These are phyloP conservation scores for Spicauda simplicius DNA, from an alignment of 2,888 invertebrate species.

Conservation along the genomic window DNA sequence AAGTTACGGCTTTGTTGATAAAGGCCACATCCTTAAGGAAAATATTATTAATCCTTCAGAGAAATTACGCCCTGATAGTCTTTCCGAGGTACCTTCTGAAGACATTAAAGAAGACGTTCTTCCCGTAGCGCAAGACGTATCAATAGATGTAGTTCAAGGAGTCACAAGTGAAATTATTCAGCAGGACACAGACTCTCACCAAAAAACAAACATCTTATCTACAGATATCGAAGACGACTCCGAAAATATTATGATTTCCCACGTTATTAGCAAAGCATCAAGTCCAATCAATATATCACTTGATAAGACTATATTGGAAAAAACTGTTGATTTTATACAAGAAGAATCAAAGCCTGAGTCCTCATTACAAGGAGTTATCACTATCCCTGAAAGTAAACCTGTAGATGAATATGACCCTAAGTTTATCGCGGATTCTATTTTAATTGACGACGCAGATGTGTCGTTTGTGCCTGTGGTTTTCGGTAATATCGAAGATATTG, in stretches of 20 bases:
- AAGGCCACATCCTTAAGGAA: neutral
- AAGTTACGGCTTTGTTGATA: neutral
- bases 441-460: slow-evolving; percentile 54
- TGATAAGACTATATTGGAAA: slow-evolving; percentile 11
- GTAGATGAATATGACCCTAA: neutral
- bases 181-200: too few species aligned
- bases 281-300: neutral
- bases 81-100: neutral
- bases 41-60: neutral
- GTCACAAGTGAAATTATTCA: neutral
- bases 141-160: neutral
- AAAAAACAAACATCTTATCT: neutral
- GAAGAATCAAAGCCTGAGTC: neutral
- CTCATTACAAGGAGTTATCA: neutral
- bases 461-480: slow-evolving; percentile 64
- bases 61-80: neutral
- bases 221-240: neutral
- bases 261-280: neutral
- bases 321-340: slow-evolving; percentile 1
- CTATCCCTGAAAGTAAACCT: neutral
- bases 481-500: slow-evolving; percentile 53
- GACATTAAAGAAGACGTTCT: neutral
- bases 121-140: neutral
- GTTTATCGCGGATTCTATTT: slow-evolving; percentile 1
- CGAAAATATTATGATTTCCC: slow-evolving; percentile 1